Percentiles rank a stretch among this genome's conserved stretches.
Conservation (phyloP, 2,888 invertebrate genomes). For the Apoda limacodes region DNA sequence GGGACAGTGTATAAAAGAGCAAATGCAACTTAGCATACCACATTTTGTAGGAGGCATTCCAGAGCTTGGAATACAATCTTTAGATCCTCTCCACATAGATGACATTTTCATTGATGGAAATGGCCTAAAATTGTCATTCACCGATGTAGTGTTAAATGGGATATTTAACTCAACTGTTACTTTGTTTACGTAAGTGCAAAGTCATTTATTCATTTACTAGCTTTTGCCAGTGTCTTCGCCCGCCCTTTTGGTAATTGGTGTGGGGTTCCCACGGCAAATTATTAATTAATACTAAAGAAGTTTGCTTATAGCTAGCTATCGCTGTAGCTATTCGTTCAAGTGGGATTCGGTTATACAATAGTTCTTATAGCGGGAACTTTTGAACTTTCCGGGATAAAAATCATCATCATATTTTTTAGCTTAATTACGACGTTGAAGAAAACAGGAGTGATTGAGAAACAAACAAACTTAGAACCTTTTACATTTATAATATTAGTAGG, state of each 20-base stretch:
- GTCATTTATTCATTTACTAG: not conserved
- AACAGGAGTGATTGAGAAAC: too few relatives aligned
- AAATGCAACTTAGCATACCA: conserved; percentile 36
- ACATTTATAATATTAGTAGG: too few relatives aligned
- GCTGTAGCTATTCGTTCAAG: conserved; percentile 4
- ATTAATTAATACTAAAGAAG: too few relatives aligned
- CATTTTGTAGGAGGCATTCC: conserved; percentile 49
- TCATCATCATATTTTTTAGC: too few relatives aligned
- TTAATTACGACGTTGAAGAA: too few relatives aligned
- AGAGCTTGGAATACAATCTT: conserved; percentile 42
- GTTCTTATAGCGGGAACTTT: too few relatives aligned
- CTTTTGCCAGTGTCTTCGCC: not conserved
- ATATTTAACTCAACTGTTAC: conserved; percentile 33
- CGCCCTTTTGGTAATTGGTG: not conserved
- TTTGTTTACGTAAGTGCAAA: conserved; percentile 40
- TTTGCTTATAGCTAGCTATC: too few relatives aligned
- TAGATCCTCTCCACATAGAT: conserved; percentile 45
- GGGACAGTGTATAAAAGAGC: conserved; percentile 34
- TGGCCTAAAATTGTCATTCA: conserved; percentile 43
- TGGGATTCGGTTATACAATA: too few relatives aligned
- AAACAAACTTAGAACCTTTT: too few relatives aligned
- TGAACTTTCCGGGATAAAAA: too few relatives aligned
- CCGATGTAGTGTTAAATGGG: conserved; percentile 41
- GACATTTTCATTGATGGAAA: conserved; percentile 48
- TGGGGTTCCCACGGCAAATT: not conserved